phyloP scores from a whole-genome alignment of 2,888 invertebrate genomes.

The Ochlodes sylvanus region DNA sequence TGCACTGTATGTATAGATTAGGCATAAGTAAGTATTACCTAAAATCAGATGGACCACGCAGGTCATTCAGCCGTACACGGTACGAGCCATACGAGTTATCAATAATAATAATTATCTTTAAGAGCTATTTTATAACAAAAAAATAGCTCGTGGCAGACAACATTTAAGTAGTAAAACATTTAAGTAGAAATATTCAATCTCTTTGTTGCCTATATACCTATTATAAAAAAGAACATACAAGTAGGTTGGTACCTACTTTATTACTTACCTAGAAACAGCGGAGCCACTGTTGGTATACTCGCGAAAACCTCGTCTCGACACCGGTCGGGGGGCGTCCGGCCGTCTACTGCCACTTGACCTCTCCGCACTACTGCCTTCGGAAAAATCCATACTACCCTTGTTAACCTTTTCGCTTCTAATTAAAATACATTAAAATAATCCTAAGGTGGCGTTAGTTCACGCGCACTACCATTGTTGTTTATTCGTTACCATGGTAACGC shows the following conservation, averaged over 20 bases:
- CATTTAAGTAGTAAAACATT: no score
- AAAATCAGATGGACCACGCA: no score
- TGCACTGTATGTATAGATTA: no score
- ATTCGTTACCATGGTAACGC: slow-evolving; percentile 63
- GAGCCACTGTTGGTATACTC: slow-evolving; percentile 71
- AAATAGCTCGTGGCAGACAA: no score
- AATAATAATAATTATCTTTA: no score
- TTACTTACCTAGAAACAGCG: slow-evolving; percentile 66
- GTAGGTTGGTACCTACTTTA: no score
- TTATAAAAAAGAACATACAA: background rate
- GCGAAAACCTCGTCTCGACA: slow-evolving; percentile 72
- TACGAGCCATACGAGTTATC: no score
- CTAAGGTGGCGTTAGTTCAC: slow-evolving; percentile 51
- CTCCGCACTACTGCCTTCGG: slow-evolving; percentile 63
- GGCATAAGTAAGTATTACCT: no score
- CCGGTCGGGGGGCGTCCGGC: slow-evolving; percentile 65
- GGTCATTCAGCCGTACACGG: no score
- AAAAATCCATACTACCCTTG: slow-evolving; percentile 74
- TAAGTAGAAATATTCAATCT: no score
- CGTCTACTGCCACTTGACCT: slow-evolving; percentile 60
- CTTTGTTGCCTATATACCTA: background rate
- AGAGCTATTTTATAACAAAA: no score
- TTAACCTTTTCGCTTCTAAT: slow-evolving; percentile 54
- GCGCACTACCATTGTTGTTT: slow-evolving; percentile 69
- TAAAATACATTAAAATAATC: slow-evolving; percentile 45